These are phyloP conservation scores for Tortricodes alternella DNA, from an alignment of 2,888 invertebrate species.

Conservation along the genomic window DNA sequence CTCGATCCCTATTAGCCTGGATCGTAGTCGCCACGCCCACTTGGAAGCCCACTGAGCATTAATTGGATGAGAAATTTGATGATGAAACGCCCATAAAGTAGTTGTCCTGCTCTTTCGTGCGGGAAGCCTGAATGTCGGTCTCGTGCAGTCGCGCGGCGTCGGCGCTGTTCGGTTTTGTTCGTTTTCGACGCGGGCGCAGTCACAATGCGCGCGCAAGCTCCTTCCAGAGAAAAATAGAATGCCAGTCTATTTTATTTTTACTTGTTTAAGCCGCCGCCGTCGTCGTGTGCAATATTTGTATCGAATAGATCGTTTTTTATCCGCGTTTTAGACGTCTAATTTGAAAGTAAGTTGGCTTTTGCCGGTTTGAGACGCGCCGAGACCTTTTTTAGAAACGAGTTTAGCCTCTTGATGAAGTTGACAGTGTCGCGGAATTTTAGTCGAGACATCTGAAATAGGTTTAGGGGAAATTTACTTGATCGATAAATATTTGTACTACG, in stretches of 20 bases:
- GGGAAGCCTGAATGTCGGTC: constrained; percentile 36
- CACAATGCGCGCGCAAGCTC: constrained; percentile 69
- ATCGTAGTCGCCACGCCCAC: constrained; percentile 68
- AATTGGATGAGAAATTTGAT: constrained; percentile 75
- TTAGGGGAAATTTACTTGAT: not conserved
- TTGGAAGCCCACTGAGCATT: constrained; percentile 79
- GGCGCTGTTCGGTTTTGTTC: constrained; percentile 53
- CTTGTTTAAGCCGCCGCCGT: constrained; percentile 50
- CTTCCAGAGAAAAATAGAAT: constrained; percentile 78
- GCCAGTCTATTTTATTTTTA: constrained; percentile 64
- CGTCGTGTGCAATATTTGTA: constrained; percentile 80
- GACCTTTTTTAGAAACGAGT: constrained; percentile 39
- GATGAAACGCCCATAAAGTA: constrained; percentile 66
- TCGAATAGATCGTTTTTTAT: constrained; percentile 64
- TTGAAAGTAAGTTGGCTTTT: constrained; percentile 65
- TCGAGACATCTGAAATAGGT: constrained; percentile 27
- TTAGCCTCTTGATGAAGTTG: constrained; percentile 48
- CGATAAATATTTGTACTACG: not conserved
- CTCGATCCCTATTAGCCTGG: constrained; percentile 78
- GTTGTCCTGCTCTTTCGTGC: constrained; percentile 46
- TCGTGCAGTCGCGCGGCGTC: constrained; percentile 46
- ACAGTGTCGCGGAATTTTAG: constrained; percentile 51
- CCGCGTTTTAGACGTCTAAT: constrained; percentile 64
- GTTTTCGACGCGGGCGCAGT: constrained; percentile 69
- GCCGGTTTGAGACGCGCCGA: constrained; percentile 49